Conservation (phyloP, 2,888 invertebrate genomes). For the Lagria hirta region DNA sequence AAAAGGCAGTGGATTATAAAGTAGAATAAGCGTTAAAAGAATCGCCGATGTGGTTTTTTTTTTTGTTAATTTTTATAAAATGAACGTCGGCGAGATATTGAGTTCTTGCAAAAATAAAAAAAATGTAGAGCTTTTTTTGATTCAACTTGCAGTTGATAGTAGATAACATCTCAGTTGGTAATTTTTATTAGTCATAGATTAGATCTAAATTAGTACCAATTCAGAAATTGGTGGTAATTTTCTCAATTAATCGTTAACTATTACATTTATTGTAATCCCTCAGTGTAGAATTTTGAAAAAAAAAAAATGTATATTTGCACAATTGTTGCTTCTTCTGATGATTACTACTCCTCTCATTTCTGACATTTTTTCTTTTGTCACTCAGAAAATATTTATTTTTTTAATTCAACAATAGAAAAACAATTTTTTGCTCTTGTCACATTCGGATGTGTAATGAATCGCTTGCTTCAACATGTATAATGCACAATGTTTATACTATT, state of each 20-base stretch:
- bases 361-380: conserved; percentile 5
- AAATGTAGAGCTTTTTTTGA: conserved; percentile 16
- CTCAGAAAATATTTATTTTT: conserved; percentile 8
- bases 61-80: conserved; percentile 14
- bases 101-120: conserved; percentile 5
- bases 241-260: conserved; percentile 11
- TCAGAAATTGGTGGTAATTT: conserved; percentile 8
- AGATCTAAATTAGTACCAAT: conserved; percentile 9
- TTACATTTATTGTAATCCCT: conserved; percentile 13
- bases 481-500: conserved; percentile 14
- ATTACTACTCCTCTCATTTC: conserved; percentile 7
- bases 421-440: conserved; percentile 2
- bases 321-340: conserved; percentile 11
- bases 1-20: conserved; percentile 20
- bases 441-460: conserved; percentile 4
- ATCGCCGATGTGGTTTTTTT: conserved; percentile 7
- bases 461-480: conserved; percentile 19
- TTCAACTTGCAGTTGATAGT: conserved; percentile 12
- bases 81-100: conserved; percentile 6
- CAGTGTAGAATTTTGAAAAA: conserved; percentile 17
- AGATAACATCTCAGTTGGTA: too few relatives aligned
- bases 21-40: conserved; percentile 11
- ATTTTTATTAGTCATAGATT: conserved; percentile 7
- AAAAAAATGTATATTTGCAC: conserved; percentile 22
- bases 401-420: conserved; percentile 7